phyloP scores from a whole-genome alignment of 2,113 vertebrate genomes.

The Salvelinus alpinus region DNA sequence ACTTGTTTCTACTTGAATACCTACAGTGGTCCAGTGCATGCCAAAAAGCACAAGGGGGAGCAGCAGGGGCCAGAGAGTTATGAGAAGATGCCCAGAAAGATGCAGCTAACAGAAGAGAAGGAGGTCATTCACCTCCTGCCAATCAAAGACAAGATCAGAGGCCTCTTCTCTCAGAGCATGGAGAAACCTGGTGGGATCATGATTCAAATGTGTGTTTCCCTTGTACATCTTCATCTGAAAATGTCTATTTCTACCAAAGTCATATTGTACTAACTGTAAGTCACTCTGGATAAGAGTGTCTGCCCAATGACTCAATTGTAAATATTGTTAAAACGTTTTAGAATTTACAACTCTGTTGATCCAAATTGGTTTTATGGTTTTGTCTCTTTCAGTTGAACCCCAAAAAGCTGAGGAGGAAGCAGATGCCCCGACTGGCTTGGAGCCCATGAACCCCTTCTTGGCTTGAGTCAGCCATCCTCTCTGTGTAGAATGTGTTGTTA shows the following conservation, averaged over 20 bases:
- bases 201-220: too few species aligned
- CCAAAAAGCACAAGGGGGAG: conserved; percentile 81
- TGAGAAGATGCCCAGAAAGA: conserved; percentile 86
- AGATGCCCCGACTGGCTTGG: conserved; percentile 8
- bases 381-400: conserved; percentile 53
- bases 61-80: conserved; percentile 77
- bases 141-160: conserved; percentile 85
- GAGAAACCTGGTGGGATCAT: conserved; percentile 81
- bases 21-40: conserved; percentile 81
- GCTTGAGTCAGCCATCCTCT: background rate
- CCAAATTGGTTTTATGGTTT: background rate
- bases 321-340: background rate
- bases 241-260: too few species aligned
- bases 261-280: too few species aligned
- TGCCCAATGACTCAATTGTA: too few species aligned
- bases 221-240: too few species aligned
- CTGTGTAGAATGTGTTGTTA: background rate
- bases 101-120: conserved; percentile 81
- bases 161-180: conserved; percentile 87
- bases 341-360: background rate
- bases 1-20: background rate
- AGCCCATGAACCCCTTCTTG: background rate
- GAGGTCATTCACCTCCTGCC: conserved; percentile 92
- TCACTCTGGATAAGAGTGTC: too few species aligned
- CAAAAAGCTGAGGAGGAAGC: conserved; percentile 59